Evolutionary conservation across 37 sponge, comb jelly and placozoan genomes (phyloP).

Genomic region (Axinella damicornis): DNA sequence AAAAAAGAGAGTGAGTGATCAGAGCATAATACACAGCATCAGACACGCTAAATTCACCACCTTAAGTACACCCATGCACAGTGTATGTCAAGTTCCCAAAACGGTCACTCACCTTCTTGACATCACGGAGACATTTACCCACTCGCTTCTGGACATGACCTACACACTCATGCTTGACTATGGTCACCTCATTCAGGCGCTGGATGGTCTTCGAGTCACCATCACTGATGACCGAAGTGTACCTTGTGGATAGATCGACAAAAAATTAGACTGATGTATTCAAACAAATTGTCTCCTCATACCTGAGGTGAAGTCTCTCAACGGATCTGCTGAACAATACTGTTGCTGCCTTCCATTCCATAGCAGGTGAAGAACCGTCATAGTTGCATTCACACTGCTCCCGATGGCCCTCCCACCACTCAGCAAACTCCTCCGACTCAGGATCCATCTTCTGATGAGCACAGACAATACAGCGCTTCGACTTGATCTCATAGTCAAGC

Average conservation of each 20-base stretch:
- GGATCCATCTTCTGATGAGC: neutral
- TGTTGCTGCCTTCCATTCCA: conserved; percentile 10
- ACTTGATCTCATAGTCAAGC: conserved; percentile 10
- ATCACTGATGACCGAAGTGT: conserved; percentile 17
- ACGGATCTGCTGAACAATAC: neutral
- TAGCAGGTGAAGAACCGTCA: neutral
- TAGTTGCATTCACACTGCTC: neutral
- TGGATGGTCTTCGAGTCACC: conserved; percentile 30
- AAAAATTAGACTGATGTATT: neutral
- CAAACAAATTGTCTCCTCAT: neutral
- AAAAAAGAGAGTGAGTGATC: neutral
- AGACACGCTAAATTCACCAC: too few relatives aligned
- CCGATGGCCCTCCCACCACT: conserved; percentile 26
- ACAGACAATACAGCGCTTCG: conserved; percentile 18
- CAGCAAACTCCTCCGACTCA: neutral
- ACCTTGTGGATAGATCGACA: neutral
- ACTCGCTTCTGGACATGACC: too few relatives aligned
- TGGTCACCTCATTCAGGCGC: conserved; percentile 1
- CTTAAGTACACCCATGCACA: neutral
- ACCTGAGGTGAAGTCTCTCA: neutral
- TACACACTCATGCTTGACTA: conserved; percentile 20
- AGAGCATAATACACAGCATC: too few relatives aligned
- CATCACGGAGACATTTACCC: neutral
- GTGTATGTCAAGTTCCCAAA: neutral
- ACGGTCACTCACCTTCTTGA: conserved; percentile 7